Evolutionary conservation across 2,888 invertebrate genomes (phyloP).

Genomic region (Trachelus iudaicus): DNA sequence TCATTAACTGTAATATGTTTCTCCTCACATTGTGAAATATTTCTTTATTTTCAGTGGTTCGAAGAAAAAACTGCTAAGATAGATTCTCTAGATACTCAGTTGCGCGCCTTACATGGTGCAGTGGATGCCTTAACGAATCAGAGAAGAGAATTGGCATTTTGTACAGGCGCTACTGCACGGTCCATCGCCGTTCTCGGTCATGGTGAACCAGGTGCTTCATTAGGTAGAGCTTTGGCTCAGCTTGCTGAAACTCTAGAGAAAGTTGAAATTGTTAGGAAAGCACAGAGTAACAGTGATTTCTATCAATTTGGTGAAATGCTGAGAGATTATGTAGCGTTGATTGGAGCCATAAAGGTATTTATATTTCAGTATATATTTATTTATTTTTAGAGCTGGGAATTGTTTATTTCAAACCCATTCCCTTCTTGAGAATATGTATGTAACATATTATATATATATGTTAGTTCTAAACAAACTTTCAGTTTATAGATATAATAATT

Average conservation of each 20-base stretch:
- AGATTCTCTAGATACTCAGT: constrained; percentile 88
- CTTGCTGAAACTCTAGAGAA: constrained; percentile 80
- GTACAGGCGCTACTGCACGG: constrained; percentile 87
- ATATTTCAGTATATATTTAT: neutral
- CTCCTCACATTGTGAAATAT: too few relatives aligned
- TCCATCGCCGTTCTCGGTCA: constrained; percentile 90
- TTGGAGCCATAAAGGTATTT: constrained; percentile 86
- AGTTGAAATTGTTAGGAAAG: constrained; percentile 87
- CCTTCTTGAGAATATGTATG: too few relatives aligned
- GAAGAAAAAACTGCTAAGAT: constrained; percentile 94
- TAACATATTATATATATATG: too few relatives aligned
- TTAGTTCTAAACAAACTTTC: too few relatives aligned
- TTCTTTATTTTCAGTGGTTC: constrained; percentile 84
- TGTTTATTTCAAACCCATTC: too few relatives aligned
- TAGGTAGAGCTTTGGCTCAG: constrained; percentile 90
- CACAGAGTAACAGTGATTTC: constrained; percentile 95
- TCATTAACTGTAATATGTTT: too few relatives aligned
- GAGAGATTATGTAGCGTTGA: constrained; percentile 92
- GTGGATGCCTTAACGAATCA: constrained; percentile 89
- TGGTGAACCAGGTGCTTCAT: constrained; percentile 91
- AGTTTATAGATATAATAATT: too few relatives aligned
- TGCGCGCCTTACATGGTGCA: constrained; percentile 86
- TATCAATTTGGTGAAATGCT: constrained; percentile 93
- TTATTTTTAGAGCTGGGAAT: neutral
- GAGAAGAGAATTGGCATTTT: constrained; percentile 82